A percentile compares a stretch with the other conserved stretches of the same genome.
phyloP scores from a whole-genome alignment of 2,888 invertebrate genomes.

The Matsumyia berberina region DNA sequence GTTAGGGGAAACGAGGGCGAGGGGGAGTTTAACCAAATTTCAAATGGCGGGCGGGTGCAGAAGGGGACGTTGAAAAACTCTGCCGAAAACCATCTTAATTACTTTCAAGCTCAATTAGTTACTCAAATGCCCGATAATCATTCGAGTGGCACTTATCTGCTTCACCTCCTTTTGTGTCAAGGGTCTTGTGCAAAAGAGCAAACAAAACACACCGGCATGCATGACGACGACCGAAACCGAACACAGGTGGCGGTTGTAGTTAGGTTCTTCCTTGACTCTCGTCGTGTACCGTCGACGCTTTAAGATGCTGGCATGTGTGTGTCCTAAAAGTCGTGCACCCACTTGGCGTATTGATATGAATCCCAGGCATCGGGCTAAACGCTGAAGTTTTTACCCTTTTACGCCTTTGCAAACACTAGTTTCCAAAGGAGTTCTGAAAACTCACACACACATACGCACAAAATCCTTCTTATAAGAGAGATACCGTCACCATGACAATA shows the following conservation, averaged over 20 bases:
- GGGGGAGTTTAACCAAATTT: neutral
- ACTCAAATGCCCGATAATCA: constrained; percentile 75
- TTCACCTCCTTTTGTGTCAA: constrained; percentile 68
- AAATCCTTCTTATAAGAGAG: neutral
- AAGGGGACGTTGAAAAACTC: constrained; percentile 47
- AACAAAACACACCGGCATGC: constrained; percentile 51
- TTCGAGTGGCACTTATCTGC: constrained; percentile 73
- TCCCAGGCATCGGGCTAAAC: constrained; percentile 49
- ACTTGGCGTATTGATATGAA: constrained; percentile 53
- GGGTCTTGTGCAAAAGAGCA: constrained; percentile 63
- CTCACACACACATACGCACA: constrained; percentile 16
- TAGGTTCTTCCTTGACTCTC: neutral
- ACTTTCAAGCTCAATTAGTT: constrained; percentile 76
- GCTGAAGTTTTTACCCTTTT: constrained; percentile 68
- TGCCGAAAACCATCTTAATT: constrained; percentile 71
- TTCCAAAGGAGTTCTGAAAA: constrained; percentile 36
- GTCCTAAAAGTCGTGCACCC: constrained; percentile 50
- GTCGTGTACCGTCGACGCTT: constrained; percentile 3
- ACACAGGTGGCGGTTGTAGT: constrained; percentile 30
- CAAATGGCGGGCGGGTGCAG: too few species aligned
- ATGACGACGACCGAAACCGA: constrained; percentile 26
- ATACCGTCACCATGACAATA: constrained; percentile 1
- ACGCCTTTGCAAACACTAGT: constrained; percentile 58
- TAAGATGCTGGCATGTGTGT: constrained; percentile 45
- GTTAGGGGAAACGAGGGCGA: neutral